Evolutionary conservation across 2,797 vertebrate species (phyloP).

Genomic region (Lophius americanus): DNA sequence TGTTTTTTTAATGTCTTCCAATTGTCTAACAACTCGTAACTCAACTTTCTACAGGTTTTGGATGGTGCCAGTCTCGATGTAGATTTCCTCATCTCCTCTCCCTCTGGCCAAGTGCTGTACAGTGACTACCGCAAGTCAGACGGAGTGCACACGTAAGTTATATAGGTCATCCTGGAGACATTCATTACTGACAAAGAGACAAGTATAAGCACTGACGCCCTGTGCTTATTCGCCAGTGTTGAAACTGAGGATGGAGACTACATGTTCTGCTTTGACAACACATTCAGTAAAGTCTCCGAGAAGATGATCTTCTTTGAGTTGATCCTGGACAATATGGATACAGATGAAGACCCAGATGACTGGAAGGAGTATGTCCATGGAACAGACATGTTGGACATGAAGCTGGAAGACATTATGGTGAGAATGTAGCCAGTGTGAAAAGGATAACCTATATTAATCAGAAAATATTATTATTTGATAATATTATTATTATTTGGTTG

Average conservation of each 20-base stretch:
- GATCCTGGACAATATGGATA: slow-evolving; percentile 95
- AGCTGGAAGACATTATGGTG: slow-evolving; percentile 97
- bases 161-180: background rate
- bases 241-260: slow-evolving; percentile 96
- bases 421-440: slow-evolving; percentile 42
- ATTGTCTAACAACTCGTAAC: background rate
- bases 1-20: background rate
- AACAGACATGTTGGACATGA: slow-evolving; percentile 94
- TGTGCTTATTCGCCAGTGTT: slow-evolving; percentile 79
- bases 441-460: background rate
- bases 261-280: slow-evolving; percentile 99
- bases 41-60: slow-evolving; percentile 84
- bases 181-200: background rate
- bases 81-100: slow-evolving; percentile 92
- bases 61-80: slow-evolving; percentile 96
- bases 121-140: slow-evolving; percentile 95
- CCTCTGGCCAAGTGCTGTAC: slow-evolving; percentile 86
- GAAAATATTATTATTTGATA: background rate
- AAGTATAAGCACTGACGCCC: background rate
- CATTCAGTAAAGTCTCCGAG: slow-evolving; percentile 94
- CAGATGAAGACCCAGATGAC: slow-evolving; percentile 86
- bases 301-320: slow-evolving; percentile 98
- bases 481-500: too few relatives aligned
- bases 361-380: slow-evolving; percentile 95
- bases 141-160: slow-evolving; percentile 95